phyloP scores from a whole-genome alignment of 1,140 invertebrate species.

The Drosophila melanogaster region Release_6_plus_ISO1_MT NT_033779.5:1538001-1538500 shows the following conservation, averaged over 20 bases:
- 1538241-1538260: no score
- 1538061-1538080: constrained; percentile 24
- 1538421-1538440: constrained; percentile 46
- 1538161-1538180: constrained; percentile 24
- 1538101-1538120: constrained; percentile 11
- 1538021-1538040: constrained; percentile 49
- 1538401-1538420: constrained; percentile 33
- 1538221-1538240: neutral
- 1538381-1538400: neutral
- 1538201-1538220: constrained; percentile 41
- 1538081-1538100: constrained; percentile 43
- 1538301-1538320: no score
- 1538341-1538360: no score
- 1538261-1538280: no score
- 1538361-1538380: no score
- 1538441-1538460: constrained; percentile 41
- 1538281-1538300: no score
- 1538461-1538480: constrained; percentile 54
- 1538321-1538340: no score
- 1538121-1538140: constrained; percentile 12
- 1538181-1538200: constrained; percentile 17
- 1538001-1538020: constrained; percentile 42
- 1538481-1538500: constrained; percentile 56
- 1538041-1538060: constrained; percentile 51
- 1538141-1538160: constrained; percentile 66